Percentiles rank a stretch among this genome's conserved stretches.
These are phyloP conservation scores for Diarsia mendica DNA, from an alignment of 2,888 invertebrate species.

Conservation along the genomic window DNA sequence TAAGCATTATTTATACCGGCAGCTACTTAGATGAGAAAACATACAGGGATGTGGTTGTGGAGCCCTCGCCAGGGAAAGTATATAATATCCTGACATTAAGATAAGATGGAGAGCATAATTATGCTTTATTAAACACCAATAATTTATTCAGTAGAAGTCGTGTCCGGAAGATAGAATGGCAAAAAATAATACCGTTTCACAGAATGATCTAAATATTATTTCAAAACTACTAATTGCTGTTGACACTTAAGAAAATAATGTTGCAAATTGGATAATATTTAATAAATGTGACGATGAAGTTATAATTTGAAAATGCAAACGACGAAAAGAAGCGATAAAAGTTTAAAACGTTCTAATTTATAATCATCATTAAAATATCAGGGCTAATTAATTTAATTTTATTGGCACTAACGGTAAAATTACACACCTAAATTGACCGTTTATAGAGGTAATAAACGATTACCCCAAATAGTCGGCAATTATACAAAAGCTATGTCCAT, in stretches of 20 bases:
- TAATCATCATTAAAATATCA: slow-evolving; percentile 27
- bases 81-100: not conserved
- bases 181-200: not conserved
- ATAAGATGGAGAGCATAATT: not conserved
- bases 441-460: slow-evolving; percentile 25
- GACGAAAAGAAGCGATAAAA: slow-evolving; percentile 2
- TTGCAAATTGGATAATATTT: not conserved
- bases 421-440: slow-evolving; percentile 5
- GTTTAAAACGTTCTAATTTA: slow-evolving; percentile 20
- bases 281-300: not conserved
- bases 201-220: not conserved
- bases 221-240: not conserved
- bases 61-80: not conserved
- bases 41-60: slow-evolving; percentile 46
- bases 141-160: not conserved
- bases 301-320: not conserved
- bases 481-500: slow-evolving; percentile 30
- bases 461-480: slow-evolving; percentile 28
- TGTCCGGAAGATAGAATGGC: not conserved
- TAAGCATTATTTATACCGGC: slow-evolving; percentile 82
- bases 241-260: not conserved
- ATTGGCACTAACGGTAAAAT: slow-evolving; percentile 20
- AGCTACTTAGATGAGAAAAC: slow-evolving; percentile 75
- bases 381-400: slow-evolving; percentile 22
- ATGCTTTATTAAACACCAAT: not conserved